phyloP scores from a whole-genome alignment of 2,797 vertebrate species.

The Pseudochromis fuscus region DNA sequence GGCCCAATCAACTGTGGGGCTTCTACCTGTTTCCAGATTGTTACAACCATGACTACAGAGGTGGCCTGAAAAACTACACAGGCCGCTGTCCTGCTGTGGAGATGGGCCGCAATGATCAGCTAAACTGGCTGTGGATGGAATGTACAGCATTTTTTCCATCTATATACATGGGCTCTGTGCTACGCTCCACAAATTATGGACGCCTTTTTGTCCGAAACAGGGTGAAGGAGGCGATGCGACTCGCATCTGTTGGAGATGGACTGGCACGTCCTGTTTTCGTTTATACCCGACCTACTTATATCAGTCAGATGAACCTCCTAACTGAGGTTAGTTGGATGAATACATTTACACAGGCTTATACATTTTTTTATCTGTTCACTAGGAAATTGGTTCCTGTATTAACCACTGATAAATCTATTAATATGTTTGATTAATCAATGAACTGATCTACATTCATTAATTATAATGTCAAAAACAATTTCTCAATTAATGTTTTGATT shows the following conservation, averaged over 20 bases:
- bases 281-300: slow-evolving; percentile 93
- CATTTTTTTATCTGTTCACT: background rate
- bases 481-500: background rate
- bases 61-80: slow-evolving; percentile 89
- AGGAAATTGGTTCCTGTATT: background rate
- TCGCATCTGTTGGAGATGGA: slow-evolving; percentile 88
- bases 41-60: slow-evolving; percentile 96
- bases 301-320: slow-evolving; percentile 83
- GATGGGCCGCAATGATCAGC: slow-evolving; percentile 89
- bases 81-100: slow-evolving; percentile 92
- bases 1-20: slow-evolving; percentile 94
- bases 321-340: slow-evolving; percentile 88
- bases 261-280: slow-evolving; percentile 93
- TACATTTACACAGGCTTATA: background rate
- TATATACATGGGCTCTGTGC: slow-evolving; percentile 88
- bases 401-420: background rate
- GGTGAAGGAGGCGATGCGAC: slow-evolving; percentile 93
- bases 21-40: slow-evolving; percentile 99
- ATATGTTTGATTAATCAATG: background rate
- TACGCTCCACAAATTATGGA: slow-evolving; percentile 86
- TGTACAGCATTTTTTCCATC: slow-evolving; percentile 95
- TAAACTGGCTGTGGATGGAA: slow-evolving; percentile 95
- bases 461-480: background rate
- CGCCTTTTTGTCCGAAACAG: slow-evolving; percentile 94
- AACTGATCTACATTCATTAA: background rate